Base-by-base conservation (phyloP, 1,140 invertebrate species). In the Tribolium madens region DNA sequence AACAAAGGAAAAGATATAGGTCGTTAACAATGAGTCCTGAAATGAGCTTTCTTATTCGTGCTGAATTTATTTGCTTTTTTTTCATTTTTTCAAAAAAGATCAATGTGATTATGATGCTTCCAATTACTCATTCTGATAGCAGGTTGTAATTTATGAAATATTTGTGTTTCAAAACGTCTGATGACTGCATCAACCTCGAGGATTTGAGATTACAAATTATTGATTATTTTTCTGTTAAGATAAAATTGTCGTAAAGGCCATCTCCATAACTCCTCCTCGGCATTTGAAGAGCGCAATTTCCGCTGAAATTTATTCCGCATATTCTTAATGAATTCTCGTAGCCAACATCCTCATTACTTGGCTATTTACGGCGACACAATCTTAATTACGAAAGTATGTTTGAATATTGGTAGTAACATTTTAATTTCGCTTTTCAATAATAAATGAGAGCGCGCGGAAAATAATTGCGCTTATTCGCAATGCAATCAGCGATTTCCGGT, bases 401-500 rank as follows among this genome's bases (percentile, higher is more conserved):
- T 60, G 2, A 15, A 26, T 60, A 60, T 60, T 13, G 18, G 18
- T 7, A 5, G 21, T 26, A 46, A 72, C 70, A 72, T 72, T 72
- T 72, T 52, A 52, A 72, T 72, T 50, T 72, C 42, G 46, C 46
- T 52, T 33, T 50, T 50, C 50, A 46, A 71, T 71, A 42, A 71
- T n/a, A n/a, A n/a, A n/a, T 71, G n/a, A 12, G 13, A 15, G 46
- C 17, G 21, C 12, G 46, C 46, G 53, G 26, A 53, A 53, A 53
- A 53, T 21, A 53, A 53, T 17, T 53, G 50, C 50, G 21, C 21
- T 5, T 21, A 7, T 60, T 17, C 21, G 70, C 46, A 50, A 50
- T 31, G 70, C 70, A 50, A 72, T 72, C 70, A 52, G 12, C 70
- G 50, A 50, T 72, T 72, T 72, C 70, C 70, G 70, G 70, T 72